A percentile compares a stretch with the other conserved stretches of the same genome.
Conservation (phyloP, 1,140 invertebrate genomes). For the Trissolcus basalis region DNA sequence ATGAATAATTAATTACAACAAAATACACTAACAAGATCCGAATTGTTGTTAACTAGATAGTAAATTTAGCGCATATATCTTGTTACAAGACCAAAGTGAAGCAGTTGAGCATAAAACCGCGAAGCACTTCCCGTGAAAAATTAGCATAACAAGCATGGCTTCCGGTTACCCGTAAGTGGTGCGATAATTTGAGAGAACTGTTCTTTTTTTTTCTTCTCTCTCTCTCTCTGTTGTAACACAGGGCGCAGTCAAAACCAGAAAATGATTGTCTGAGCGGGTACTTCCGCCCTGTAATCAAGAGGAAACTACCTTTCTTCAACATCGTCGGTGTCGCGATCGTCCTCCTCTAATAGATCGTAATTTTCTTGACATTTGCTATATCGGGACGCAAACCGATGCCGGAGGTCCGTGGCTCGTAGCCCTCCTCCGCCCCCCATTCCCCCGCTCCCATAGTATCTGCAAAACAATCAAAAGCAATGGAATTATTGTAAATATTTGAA, state of each 20-base stretch:
- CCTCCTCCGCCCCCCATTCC: conserved; percentile 76
- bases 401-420: conserved; percentile 76
- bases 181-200: conserved; percentile 24
- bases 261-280: conserved; percentile 21
- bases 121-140: conserved; percentile 14
- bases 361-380: conserved; percentile 55
- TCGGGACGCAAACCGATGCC: conserved; percentile 69
- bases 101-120: not conserved
- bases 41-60: not conserved
- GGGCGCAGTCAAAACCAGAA: conserved; percentile 11
- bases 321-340: conserved; percentile 52
- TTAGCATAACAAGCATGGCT: conserved; percentile 20
- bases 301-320: conserved; percentile 50
- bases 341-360: conserved; percentile 56
- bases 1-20: not conserved
- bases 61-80: conserved; percentile 2
- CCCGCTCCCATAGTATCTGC: conserved; percentile 76
- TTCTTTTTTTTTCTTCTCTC: conserved; percentile 9
- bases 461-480: conserved; percentile 19
- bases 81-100: not conserved
- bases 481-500: too few species aligned
- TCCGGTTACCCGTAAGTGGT: conserved; percentile 10
- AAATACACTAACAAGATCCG: not conserved
- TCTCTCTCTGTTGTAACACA: conserved; percentile 2
- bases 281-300: conserved; percentile 43